These are phyloP conservation scores for Diachasmimorpha longicaudata DNA, from an alignment of 1,140 invertebrate species.

Conservation along the genomic window DNA sequence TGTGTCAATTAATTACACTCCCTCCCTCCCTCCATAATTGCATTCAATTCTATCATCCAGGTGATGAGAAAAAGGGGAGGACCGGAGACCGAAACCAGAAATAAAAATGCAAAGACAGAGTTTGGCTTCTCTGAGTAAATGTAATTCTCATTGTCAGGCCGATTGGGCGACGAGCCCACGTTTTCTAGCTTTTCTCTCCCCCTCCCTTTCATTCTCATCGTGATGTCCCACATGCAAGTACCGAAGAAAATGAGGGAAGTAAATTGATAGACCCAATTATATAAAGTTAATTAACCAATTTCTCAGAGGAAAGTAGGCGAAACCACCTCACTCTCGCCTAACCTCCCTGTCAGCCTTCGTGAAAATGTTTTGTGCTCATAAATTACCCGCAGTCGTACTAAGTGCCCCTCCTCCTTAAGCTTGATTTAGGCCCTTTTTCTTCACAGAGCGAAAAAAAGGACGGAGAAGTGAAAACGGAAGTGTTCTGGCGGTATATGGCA, in stretches of 20 bases:
- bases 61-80: background rate
- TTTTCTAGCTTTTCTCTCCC: background rate
- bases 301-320: constrained; percentile 29
- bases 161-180: constrained; percentile 8
- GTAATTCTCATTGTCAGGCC: background rate
- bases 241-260: constrained; percentile 8
- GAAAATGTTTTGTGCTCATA: constrained; percentile 34
- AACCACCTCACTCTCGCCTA: background rate
- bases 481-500: background rate
- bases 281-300: constrained; percentile 42
- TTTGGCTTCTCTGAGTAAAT: background rate
- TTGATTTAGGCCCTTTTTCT: constrained; percentile 22
- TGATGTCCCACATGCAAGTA: constrained; percentile 4
- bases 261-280: constrained; percentile 35
- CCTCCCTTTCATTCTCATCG: background rate
- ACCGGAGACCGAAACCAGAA: background rate
- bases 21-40: background rate
- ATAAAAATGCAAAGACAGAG: background rate
- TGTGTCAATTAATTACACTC: too few species aligned
- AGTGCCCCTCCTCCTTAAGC: constrained; percentile 28
- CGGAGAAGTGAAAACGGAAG: background rate
- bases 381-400: constrained; percentile 32
- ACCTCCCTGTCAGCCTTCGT: constrained; percentile 3
- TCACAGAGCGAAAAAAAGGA: background rate
- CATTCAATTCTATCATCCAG: background rate